A percentile compares a stretch with the other conserved stretches of the same genome.
Evolutionary conservation across 1,140 invertebrate species (phyloP).

Genomic region (Pseudomyrmex pallidus): DNA sequence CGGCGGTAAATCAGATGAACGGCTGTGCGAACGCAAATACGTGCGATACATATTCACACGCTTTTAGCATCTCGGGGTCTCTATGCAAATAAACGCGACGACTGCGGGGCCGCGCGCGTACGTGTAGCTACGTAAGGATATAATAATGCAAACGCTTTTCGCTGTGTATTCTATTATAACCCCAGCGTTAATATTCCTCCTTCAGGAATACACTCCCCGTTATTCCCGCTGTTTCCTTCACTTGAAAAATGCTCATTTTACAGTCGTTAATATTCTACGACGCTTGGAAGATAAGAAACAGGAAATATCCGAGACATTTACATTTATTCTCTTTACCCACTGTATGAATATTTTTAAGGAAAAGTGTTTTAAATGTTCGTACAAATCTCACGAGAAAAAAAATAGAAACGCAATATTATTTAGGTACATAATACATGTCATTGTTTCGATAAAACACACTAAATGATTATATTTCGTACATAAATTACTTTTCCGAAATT

Average conservation of each 20-base stretch:
- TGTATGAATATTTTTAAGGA: not conserved
- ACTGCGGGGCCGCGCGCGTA: not conserved
- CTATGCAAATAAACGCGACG: slow-evolving; percentile 71
- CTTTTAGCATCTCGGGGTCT: slow-evolving; percentile 69
- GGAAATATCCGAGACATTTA: not conserved
- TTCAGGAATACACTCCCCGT: not conserved
- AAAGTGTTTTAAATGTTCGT: too few species aligned
- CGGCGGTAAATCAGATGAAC: slow-evolving; percentile 68
- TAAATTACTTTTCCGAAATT: not conserved
- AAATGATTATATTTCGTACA: too few species aligned
- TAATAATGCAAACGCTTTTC: slow-evolving; percentile 44
- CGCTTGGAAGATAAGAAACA: not conserved
- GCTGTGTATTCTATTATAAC: slow-evolving; percentile 32
- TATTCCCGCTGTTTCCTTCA: not conserved
- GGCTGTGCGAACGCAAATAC: slow-evolving; percentile 68
- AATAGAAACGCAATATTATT: not conserved
- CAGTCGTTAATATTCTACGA: slow-evolving; percentile 16
- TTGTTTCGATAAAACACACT: too few species aligned
- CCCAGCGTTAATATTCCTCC: slow-evolving; percentile 24
- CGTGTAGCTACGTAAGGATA: slow-evolving; percentile 22
- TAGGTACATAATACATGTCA: too few species aligned
- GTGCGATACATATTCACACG: slow-evolving; percentile 71
- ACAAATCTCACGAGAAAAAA: too few species aligned
- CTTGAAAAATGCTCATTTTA: slow-evolving; percentile 12
- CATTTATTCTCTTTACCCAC: not conserved